These are phyloP conservation scores for Formicarius rufipectus DNA, from an alignment of 2,113 vertebrate species.

Conservation along the genomic window DNA sequence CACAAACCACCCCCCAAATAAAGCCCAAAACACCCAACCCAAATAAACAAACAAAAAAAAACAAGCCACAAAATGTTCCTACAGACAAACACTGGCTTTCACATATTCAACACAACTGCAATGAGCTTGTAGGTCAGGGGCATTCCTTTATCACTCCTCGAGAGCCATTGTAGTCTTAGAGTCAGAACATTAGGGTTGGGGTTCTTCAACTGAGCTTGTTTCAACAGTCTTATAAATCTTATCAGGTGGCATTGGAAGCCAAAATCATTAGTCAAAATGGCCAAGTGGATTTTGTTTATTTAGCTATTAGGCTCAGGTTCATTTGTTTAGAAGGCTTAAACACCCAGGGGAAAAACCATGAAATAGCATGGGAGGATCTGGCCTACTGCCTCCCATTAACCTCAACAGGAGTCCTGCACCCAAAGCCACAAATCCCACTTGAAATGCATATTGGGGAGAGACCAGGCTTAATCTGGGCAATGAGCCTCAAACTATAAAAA, in stretches of 20 bases:
- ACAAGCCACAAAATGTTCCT: background rate
- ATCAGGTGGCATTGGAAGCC: background rate
- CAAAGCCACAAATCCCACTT: conserved; percentile 10
- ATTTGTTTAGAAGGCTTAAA: background rate
- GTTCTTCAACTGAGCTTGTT: background rate
- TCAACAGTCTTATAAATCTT: background rate
- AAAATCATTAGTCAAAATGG: background rate
- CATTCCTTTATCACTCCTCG: background rate
- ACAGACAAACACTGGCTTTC: background rate
- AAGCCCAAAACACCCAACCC: background rate
- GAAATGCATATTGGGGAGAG: background rate
- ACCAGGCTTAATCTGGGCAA: background rate
- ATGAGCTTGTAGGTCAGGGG: background rate
- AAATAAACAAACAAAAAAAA: background rate
- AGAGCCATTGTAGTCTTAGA: background rate
- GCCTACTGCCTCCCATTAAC: background rate
- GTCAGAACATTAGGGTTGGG: background rate
- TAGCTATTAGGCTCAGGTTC: background rate
- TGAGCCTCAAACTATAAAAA: background rate
- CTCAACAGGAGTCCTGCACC: background rate
- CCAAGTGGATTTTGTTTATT: background rate
- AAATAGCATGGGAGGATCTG: background rate
- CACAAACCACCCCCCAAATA: background rate
- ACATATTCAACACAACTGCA: background rate
- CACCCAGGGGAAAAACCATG: background rate